A percentile compares a stretch with the other conserved stretches of the same genome.
phyloP scores from a whole-genome alignment of 2,797 vertebrate species.

The Bovichtus diacanthus region DNA sequence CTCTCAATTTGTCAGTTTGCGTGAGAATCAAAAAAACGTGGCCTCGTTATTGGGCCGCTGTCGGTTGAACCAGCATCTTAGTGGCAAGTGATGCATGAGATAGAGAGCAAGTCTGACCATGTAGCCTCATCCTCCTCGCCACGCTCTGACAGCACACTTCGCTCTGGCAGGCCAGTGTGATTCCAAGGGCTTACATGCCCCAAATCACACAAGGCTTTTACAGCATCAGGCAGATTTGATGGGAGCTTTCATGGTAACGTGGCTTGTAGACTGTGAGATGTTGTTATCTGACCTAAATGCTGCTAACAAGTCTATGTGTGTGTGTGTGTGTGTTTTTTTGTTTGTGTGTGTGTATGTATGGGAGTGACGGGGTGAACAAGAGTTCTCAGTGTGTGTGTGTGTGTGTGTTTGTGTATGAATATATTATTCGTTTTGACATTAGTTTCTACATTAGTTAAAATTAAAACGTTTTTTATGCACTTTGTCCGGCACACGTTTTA shows the following conservation, averaged over 20 bases:
- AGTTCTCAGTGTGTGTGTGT: conserved; percentile 57
- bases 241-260: conserved; percentile 84
- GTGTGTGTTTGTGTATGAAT: conserved; percentile 30
- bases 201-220: conserved; percentile 85
- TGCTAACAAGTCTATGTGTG: conserved; percentile 76
- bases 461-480: neutral
- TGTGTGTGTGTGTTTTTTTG: conserved; percentile 43
- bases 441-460: conserved; percentile 1
- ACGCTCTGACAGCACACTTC: conserved; percentile 76
- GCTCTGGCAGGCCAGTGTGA: conserved; percentile 77
- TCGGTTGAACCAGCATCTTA: conserved; percentile 74
- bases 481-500: conserved; percentile 10
- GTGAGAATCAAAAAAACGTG: conserved; percentile 68
- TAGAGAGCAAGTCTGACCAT: conserved; percentile 73
- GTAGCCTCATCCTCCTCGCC: conserved; percentile 69
- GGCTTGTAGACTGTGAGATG: conserved; percentile 78
- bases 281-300: conserved; percentile 89
- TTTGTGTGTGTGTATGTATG: conserved; percentile 47
- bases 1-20: conserved; percentile 68
- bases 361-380: conserved; percentile 59
- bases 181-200: conserved; percentile 85
- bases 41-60: conserved; percentile 71
- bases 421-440: too few relatives aligned
- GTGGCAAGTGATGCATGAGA: conserved; percentile 80
- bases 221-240: conserved; percentile 86